Conservation (phyloP, 2,113 vertebrate genomes). For the Dendropsophus ebraccatus region DNA sequence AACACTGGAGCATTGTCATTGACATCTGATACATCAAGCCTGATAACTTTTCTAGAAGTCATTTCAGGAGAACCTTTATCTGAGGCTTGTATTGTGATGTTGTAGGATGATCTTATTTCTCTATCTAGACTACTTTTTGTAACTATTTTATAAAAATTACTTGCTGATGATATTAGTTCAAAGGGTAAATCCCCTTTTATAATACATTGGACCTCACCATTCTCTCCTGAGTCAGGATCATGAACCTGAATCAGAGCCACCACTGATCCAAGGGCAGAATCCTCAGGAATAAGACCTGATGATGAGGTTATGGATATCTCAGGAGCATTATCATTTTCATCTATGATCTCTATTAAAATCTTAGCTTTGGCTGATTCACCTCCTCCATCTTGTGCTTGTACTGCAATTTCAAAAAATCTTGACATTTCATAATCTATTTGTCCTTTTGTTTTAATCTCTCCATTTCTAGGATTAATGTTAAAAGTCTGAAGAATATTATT, state of each 20-base stretch:
- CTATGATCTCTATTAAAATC: not conserved
- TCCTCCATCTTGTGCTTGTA: not conserved
- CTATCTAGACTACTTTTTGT: not conserved
- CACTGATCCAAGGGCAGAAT: not conserved
- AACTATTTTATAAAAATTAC: not conserved
- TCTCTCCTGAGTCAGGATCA: not conserved
- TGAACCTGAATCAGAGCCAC: constrained; percentile 23
- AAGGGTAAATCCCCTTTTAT: not conserved
- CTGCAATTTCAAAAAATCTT: not conserved
- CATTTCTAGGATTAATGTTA: not conserved
- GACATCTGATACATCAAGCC: not conserved
- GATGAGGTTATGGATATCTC: not conserved
- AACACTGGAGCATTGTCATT: constrained; percentile 7
- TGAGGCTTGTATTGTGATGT: constrained; percentile 4
- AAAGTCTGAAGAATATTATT: not conserved
- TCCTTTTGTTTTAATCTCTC: not conserved
- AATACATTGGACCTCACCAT: not conserved
- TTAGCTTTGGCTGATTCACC: not conserved
- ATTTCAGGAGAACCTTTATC: constrained; percentile 7
- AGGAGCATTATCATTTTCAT: constrained; percentile 18
- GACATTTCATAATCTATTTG: not conserved
- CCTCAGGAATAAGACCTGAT: not conserved
- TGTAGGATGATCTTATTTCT: not conserved
- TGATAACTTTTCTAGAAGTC: not conserved
- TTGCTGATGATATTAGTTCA: not conserved